Evolutionary conservation across 2,113 vertebrate species (phyloP), one percentile per base, ranked within the genome.

Genomic region (Marmota monax): DNA sequence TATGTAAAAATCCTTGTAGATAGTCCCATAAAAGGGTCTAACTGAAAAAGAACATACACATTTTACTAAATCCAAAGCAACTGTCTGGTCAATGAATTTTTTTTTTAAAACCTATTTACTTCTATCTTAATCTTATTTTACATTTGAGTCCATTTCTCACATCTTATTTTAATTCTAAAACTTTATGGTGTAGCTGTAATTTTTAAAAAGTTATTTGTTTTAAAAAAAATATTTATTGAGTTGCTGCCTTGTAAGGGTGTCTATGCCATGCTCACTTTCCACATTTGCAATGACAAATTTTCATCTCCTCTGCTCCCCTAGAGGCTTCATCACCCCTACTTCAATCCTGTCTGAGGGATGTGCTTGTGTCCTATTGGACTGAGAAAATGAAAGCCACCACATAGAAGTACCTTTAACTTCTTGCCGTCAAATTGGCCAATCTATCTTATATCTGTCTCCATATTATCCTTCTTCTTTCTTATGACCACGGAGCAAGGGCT

Each of bases 21-120:
- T 7, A 13, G n/a, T 67, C 5, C 69, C 84, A 9, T 4, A 25
- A 65, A 8, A 6, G 22, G 16, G 18, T 77, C 84, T 87, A 14
- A 2, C 25, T 84, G 74, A 42, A 58, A 69, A 1, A 48, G 17
- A 70, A 45, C 14, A 65, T 56, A 83, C 89, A 45, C 34, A 78
- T 82, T 94, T 88, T 42, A 67, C 56, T 69, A 58, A 73, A 92
- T 25, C n/a, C n/a, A 37, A 70, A 82, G 65, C 37, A 29, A 95
- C 73, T 77, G 27, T 65, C 73, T 88, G 42, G 11, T 34, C 61
- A 91, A 6, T 69, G 63, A 42, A 5, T 42, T 42, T 42, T 42
- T 42, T 39, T 42, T 42, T 42, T 42, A 1, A 42, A 42, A 8
- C 63, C 8, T 39, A 17, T 42, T 70, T 42, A 70, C 74, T 94